Evolutionary conservation across 2,113 vertebrate species (phyloP).

Genomic region (Hippocampus abdominalis): DNA sequence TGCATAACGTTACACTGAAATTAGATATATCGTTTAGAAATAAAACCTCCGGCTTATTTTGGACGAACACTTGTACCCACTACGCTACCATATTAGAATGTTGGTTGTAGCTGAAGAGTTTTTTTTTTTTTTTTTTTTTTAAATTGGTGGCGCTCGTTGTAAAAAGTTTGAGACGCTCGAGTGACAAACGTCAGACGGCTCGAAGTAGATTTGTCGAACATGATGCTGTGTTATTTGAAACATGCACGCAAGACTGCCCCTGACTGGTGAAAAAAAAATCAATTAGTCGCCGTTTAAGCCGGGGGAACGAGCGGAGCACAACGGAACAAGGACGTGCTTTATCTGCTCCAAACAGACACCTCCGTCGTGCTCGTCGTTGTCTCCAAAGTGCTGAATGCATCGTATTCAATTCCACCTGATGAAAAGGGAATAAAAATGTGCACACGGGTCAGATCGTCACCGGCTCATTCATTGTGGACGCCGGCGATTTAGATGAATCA

Average conservation of each 20-base stretch:
- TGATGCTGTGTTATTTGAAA: neutral
- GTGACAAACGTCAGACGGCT: neutral
- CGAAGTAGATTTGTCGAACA: slow-evolving; percentile 10
- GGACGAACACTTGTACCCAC: neutral
- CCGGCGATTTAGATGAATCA: slow-evolving; percentile 8
- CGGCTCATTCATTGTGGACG: slow-evolving; percentile 2
- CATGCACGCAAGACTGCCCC: slow-evolving; percentile 12
- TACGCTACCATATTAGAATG: too few relatives aligned
- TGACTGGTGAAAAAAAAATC: slow-evolving; percentile 6
- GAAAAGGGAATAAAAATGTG: neutral
- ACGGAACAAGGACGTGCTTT: slow-evolving; percentile 9
- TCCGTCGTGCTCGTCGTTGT: neutral
- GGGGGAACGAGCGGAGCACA: slow-evolving; percentile 1
- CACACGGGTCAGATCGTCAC: neutral
- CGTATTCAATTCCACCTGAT: neutral
- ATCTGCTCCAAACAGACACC: neutral
- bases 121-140: too few relatives aligned
- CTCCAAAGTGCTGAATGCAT: slow-evolving; percentile 6
- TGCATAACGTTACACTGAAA: too few relatives aligned
- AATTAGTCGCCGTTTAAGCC: slow-evolving; percentile 17
- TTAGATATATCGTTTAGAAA: too few relatives aligned
- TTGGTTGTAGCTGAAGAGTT: neutral
- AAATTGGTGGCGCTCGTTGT: neutral
- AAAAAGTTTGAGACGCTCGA: neutral
- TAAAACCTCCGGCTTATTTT: neutral